Conservation (phyloP, 2,888 invertebrate genomes). For the Sepiola atlantica region DNA sequence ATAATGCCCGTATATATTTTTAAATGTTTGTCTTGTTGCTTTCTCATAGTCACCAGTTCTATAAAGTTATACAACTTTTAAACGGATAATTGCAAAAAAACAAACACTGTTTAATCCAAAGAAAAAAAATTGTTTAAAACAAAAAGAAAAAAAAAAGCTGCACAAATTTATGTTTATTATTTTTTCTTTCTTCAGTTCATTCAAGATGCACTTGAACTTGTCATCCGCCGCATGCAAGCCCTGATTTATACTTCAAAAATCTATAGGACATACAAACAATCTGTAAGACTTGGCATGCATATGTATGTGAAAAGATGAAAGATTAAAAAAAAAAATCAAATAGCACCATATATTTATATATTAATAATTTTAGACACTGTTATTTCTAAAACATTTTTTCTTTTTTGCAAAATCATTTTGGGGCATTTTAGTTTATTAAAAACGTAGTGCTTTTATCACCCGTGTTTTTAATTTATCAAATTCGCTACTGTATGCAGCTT, state of each 20-base stretch:
- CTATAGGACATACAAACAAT: constrained; percentile 32
- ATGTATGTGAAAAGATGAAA: background rate
- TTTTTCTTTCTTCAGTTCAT: constrained; percentile 32
- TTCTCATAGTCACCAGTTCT: background rate
- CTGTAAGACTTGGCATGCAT: constrained; percentile 32
- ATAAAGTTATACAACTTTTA: background rate
- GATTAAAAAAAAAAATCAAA: background rate
- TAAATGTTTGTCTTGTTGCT: background rate
- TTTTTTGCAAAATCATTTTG: background rate
- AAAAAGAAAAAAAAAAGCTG: background rate
- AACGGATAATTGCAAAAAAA: background rate
- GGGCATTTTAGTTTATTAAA: background rate
- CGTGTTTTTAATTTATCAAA: background rate
- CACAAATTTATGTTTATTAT: constrained; percentile 12
- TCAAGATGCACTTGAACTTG: constrained; percentile 32
- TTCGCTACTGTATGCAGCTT: background rate
- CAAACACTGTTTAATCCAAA: background rate
- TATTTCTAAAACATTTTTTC: background rate
- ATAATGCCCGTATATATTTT: background rate
- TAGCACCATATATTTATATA: background rate
- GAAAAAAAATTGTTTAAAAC: background rate
- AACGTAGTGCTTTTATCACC: background rate
- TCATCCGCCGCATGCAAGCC: constrained; percentile 32
- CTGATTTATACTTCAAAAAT: constrained; percentile 32
- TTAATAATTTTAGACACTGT: background rate